Conservation (phyloP, 2,113 vertebrate genomes). For the Leuciscus idus region DNA sequence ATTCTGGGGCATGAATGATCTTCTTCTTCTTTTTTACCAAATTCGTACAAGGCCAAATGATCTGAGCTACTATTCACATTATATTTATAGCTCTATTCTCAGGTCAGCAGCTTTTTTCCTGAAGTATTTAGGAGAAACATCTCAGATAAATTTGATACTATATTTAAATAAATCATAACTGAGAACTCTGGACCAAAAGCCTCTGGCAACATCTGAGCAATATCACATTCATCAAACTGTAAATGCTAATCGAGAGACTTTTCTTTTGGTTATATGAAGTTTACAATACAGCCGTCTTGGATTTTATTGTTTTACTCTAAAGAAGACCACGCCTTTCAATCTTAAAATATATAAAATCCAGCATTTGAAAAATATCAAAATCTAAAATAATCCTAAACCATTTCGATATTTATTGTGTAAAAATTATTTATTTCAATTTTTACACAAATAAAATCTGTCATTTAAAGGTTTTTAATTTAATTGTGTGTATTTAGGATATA, state of each 20-base stretch:
- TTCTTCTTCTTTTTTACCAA: neutral
- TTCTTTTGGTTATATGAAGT: neutral
- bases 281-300: neutral
- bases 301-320: neutral
- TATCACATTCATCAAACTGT: neutral
- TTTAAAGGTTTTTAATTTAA: neutral
- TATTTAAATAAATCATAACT: neutral
- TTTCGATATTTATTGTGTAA: neutral
- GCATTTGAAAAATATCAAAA: neutral
- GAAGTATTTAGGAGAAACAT: neutral
- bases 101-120: neutral
- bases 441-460: too few species aligned
- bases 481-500: neutral
- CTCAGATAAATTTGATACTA: neutral
- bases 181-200: neutral
- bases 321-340: neutral
- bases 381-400: neutral
- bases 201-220: neutral
- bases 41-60: neutral
- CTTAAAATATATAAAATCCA: neutral
- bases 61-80: neutral
- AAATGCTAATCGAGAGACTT: neutral
- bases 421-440: neutral
- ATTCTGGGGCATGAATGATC: too few species aligned
- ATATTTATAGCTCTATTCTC: neutral